A percentile compares a stretch with the other conserved stretches of the same genome.
Conservation (phyloP, 2,888 invertebrate species). For the Baccha elongata region DNA sequence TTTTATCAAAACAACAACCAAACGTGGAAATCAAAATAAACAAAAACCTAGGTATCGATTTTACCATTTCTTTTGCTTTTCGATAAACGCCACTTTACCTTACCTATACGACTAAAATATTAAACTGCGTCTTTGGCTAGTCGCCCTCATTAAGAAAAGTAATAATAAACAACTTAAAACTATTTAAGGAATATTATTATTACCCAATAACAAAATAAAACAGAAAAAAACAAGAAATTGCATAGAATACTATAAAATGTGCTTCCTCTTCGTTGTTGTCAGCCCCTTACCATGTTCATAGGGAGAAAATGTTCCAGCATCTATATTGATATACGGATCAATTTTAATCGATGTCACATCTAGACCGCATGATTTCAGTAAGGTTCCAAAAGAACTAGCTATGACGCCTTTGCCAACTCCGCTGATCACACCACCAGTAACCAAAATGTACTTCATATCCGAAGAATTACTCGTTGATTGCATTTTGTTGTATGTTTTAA, state of each 20-base stretch:
- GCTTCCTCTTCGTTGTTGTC: background rate
- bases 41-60: background rate
- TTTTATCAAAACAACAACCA: background rate
- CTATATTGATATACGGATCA: constrained; percentile 99
- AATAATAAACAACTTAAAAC: background rate
- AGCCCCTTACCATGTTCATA: constrained; percentile 95
- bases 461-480: constrained; percentile 23
- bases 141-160: background rate
- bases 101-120: background rate
- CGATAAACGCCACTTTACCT: background rate
- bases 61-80: background rate
- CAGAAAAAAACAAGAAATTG: background rate
- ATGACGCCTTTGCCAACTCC: constrained; percentile 99
- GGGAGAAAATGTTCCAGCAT: constrained; percentile 99
- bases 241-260: too few species aligned
- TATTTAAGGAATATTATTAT: background rate
- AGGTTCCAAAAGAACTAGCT: constrained; percentile 96
- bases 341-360: constrained; percentile 99
- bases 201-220: background rate
- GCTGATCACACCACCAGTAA: constrained; percentile 99
- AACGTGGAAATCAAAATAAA: background rate
- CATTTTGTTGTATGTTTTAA: background rate
- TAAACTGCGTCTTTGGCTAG: constrained; percentile 19
- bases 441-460: constrained; percentile 97
- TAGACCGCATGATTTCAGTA: constrained; percentile 96